These are phyloP conservation scores for Armadillidium nasatum DNA, from an alignment of 1,140 invertebrate genomes.

Conservation along the genomic window DNA sequence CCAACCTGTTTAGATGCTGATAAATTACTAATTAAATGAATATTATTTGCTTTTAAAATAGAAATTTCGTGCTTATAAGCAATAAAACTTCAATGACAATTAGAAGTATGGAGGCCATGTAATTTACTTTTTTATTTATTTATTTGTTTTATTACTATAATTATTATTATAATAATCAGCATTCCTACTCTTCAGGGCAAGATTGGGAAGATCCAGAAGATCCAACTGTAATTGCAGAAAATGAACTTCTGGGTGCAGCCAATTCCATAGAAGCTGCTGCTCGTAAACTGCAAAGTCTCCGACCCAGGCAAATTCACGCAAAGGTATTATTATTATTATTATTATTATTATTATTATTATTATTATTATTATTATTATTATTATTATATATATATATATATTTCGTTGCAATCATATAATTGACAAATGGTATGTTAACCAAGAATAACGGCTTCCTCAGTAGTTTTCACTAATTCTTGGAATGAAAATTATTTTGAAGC, in stretches of 20 bases:
- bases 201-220: conserved; percentile 96
- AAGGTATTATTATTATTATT: conserved; percentile 48
- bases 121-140: too few species aligned
- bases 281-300: conserved; percentile 83
- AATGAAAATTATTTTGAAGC: too few species aligned
- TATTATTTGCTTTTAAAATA: too few species aligned
- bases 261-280: conserved; percentile 97
- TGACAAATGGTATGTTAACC: neutral
- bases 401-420: neutral
- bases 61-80: too few species aligned
- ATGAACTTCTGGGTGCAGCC: conserved; percentile 93
- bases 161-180: too few species aligned
- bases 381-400: neutral
- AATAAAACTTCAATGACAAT: too few species aligned
- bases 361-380: conserved; percentile 1
- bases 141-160: too few species aligned
- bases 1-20: too few species aligned
- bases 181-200: conserved; percentile 53
- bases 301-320: conserved; percentile 60
- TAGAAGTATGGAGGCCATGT: too few species aligned
- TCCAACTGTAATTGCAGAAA: conserved; percentile 95
- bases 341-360: conserved; percentile 22
- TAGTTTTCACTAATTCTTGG: too few species aligned
- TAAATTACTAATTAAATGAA: too few species aligned
- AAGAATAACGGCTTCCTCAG: too few species aligned